Evolutionary conservation across 2,113 vertebrate genomes (phyloP).

Genomic region (Pithys albifrons): DNA sequence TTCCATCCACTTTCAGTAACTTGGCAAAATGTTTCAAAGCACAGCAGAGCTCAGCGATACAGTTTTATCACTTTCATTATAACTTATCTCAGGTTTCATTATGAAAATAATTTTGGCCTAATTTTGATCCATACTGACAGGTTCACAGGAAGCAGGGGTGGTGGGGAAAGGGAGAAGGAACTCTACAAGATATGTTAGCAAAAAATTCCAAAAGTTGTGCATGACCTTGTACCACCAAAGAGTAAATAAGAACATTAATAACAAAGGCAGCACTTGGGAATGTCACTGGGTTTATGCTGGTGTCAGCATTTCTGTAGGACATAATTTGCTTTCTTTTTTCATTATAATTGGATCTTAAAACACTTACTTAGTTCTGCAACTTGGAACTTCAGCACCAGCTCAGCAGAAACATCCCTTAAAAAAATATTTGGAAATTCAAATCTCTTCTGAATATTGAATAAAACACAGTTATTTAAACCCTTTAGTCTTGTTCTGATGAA

Average conservation of each 20-base stretch:
- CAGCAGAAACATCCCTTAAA: neutral
- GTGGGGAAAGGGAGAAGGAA: neutral
- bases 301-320: neutral
- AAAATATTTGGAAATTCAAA: neutral
- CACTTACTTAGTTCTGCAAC: neutral
- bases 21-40: constrained; percentile 17
- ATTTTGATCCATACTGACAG: constrained; percentile 34
- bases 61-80: constrained; percentile 12
- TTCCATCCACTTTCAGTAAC: constrained; percentile 31
- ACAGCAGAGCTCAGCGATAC: neutral
- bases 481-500: neutral
- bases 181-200: neutral
- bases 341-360: neutral
- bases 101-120: constrained; percentile 12
- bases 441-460: neutral
- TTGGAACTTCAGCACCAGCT: neutral
- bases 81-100: constrained; percentile 7
- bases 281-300: neutral
- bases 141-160: neutral
- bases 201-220: neutral
- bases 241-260: neutral
- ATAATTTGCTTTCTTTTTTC: neutral
- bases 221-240: neutral
- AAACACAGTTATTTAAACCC: neutral
- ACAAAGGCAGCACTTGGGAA: neutral